Percentiles rank a stretch among this genome's conserved stretches.
These are phyloP conservation scores for Lucifuga dentata DNA, from an alignment of 2,113 vertebrate species.

Conservation along the genomic window DNA sequence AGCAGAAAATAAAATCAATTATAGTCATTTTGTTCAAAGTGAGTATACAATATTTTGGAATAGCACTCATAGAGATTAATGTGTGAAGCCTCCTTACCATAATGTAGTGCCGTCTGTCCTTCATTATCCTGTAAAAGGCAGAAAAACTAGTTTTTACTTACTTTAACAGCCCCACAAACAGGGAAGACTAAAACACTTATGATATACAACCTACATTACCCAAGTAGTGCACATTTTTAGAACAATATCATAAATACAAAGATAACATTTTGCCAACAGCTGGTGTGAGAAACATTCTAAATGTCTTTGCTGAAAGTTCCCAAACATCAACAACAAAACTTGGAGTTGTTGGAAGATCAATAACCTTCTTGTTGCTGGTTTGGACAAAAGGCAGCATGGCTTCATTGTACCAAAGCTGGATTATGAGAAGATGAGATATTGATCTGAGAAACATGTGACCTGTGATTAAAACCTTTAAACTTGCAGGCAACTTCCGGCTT, in stretches of 20 bases:
- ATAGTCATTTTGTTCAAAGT: neutral
- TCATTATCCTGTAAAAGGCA: conserved; percentile 91
- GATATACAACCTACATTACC: too few relatives aligned
- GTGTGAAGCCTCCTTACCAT: conserved; percentile 87
- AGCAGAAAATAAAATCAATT: conserved; percentile 12
- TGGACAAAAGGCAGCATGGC: conserved; percentile 12
- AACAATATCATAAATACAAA: conserved; percentile 6
- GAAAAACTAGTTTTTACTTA: conserved; percentile 59
- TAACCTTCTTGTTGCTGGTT: conserved; percentile 2
- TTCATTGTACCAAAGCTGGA: conserved; percentile 39
- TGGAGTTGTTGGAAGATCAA: conserved; percentile 34
- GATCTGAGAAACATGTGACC: conserved; percentile 59
- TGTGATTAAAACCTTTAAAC: conserved; percentile 52
- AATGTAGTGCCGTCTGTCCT: conserved; percentile 97
- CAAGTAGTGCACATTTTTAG: conserved; percentile 17
- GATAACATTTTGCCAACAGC: neutral
- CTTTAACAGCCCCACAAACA: conserved; percentile 30
- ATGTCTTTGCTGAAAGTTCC: conserved; percentile 21
- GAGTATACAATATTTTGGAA: conserved; percentile 4
- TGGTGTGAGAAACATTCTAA: neutral
- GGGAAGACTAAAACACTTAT: conserved; percentile 32
- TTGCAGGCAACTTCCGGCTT: conserved; percentile 25
- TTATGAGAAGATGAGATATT: conserved; percentile 74
- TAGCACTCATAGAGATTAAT: neutral
- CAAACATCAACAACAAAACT: conserved; percentile 28